Conservation (phyloP, 2,888 invertebrate species). For the Drosophila suboccidentalis region DNA sequence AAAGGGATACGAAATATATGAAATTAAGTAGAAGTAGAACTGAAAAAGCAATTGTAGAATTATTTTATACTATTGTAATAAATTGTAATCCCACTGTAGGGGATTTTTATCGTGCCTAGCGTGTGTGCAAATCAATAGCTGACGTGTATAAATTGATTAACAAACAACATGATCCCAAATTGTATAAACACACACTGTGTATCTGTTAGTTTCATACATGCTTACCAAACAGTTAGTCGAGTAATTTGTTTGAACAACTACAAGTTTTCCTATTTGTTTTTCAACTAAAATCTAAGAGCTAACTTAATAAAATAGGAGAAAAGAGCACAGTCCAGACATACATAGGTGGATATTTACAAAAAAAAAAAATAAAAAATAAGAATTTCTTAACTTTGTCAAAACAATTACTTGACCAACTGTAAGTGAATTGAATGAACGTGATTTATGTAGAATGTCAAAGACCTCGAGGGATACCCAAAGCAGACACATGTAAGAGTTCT, state of each 20-base stretch:
- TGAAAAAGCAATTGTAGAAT: not conserved
- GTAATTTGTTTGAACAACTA: not conserved
- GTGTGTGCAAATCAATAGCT: constrained; percentile 4
- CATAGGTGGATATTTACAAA: no score
- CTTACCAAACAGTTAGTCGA: not conserved
- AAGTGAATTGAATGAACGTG: not conserved
- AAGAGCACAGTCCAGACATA: no score
- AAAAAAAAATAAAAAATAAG: no score
- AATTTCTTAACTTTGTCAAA: not conserved
- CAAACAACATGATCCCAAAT: constrained; percentile 12
- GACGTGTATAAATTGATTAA: constrained; percentile 19
- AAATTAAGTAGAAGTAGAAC: not conserved
- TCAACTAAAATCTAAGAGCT: no score
- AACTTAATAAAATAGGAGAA: no score
- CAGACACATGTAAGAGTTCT: constrained; percentile 31
- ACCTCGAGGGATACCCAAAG: constrained; percentile 27
- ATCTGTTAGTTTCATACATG: not conserved
- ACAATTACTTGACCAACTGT: not conserved
- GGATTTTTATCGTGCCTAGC: not conserved
- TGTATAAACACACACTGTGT: not conserved
- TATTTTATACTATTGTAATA: not conserved
- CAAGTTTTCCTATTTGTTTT: not conserved
- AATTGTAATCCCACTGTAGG: not conserved
- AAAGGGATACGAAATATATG: not conserved
- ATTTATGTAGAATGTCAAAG: constrained; percentile 27